Percentiles rank a stretch among this genome's conserved stretches.
Conservation (phyloP, 2,888 invertebrate genomes). For the Acronicta psi region DNA sequence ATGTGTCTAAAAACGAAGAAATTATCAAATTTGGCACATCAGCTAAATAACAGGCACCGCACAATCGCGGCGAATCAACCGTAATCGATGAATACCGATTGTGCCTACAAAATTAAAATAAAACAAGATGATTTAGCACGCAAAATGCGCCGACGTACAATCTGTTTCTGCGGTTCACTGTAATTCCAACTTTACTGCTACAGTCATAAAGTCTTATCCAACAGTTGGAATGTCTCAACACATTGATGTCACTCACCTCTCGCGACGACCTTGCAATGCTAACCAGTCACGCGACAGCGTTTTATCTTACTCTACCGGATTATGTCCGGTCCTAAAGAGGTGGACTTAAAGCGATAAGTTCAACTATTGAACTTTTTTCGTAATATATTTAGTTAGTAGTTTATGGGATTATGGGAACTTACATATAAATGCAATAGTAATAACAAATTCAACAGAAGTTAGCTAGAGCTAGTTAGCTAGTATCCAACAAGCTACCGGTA, state of each 20-base stretch:
- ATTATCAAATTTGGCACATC: slow-evolving; percentile 66
- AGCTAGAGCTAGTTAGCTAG: too few species aligned
- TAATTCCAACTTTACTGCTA: slow-evolving; percentile 39
- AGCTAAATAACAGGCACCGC: slow-evolving; percentile 64
- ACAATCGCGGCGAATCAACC: slow-evolving; percentile 61
- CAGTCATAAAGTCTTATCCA: slow-evolving; percentile 30
- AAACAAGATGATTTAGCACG: slow-evolving; percentile 79
- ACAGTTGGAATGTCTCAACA: slow-evolving; percentile 12
- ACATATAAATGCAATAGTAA: too few species aligned
- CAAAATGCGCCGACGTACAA: slow-evolving; percentile 70
- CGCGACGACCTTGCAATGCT: slow-evolving; percentile 88
- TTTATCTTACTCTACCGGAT: slow-evolving; percentile 64
- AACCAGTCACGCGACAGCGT: slow-evolving; percentile 81
- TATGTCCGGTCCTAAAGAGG: slow-evolving; percentile 44
- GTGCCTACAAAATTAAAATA: slow-evolving; percentile 70
- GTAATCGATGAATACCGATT: slow-evolving; percentile 65
- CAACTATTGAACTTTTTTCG: too few species aligned
- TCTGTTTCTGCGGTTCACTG: neutral
- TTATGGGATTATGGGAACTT: too few species aligned
- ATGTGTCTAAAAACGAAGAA: slow-evolving; percentile 22
- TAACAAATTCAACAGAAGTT: too few species aligned
- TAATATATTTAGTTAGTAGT: too few species aligned
- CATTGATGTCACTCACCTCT: slow-evolving; percentile 82
- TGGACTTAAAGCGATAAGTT: too few species aligned
- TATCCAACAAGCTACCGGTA: too few species aligned